Evolutionary conservation across 2,797 vertebrate species (phyloP).

Genomic region (Tinamus major): DNA sequence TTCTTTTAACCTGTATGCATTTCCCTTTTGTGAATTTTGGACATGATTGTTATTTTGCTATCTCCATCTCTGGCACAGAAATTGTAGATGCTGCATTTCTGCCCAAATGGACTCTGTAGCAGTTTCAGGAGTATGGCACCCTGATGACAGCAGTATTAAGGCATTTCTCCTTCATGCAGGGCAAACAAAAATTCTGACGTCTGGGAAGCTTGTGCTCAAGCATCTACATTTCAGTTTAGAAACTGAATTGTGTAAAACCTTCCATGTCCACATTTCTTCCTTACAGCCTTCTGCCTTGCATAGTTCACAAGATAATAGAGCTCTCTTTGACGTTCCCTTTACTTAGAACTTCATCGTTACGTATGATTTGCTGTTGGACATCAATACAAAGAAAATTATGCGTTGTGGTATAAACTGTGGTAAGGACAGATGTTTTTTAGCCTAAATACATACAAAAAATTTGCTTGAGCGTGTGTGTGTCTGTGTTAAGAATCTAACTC

Average conservation of each 20-base stretch:
- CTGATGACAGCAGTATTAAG: not conserved
- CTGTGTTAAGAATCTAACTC: not conserved
- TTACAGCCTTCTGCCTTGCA: not conserved
- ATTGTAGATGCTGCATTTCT: not conserved
- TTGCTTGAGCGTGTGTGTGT: not conserved
- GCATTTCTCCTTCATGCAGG: not conserved
- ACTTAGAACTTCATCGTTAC: rapidly evolving
- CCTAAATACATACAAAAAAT: not conserved
- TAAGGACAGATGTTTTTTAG: not conserved
- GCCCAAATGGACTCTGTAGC: not conserved
- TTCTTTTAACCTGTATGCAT: not conserved
- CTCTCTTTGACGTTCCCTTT: not conserved
- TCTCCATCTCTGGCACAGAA: not conserved
- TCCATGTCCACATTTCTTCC: rapidly evolving
- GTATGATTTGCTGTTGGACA: not conserved
- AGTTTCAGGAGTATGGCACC: not conserved
- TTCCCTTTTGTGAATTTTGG: not conserved
- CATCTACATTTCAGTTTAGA: not conserved
- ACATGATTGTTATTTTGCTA: not conserved
- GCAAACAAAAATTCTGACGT: not conserved
- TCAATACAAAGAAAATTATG: not conserved
- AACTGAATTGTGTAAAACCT: not conserved
- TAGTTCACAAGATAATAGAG: rapidly evolving
- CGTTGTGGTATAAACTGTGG: not conserved
- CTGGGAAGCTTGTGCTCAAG: not conserved